These are phyloP conservation scores for Stenchaetothrips biformis DNA, from an alignment of 2,888 invertebrate species.

Conservation along the genomic window DNA sequence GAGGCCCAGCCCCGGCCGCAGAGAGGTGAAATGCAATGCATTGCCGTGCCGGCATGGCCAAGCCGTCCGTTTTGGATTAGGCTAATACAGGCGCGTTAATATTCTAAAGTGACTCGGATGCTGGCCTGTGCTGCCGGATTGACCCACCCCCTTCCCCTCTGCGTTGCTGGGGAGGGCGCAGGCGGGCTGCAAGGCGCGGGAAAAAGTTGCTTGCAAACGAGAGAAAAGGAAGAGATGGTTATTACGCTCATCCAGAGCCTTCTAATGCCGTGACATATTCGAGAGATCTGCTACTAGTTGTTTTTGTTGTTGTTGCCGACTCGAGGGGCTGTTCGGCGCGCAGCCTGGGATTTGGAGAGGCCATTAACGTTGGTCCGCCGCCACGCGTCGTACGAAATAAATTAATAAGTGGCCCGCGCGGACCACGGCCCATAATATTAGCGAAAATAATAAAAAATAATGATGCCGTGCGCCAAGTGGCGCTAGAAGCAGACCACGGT, in stretches of 20 bases:
- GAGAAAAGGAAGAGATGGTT: neutral
- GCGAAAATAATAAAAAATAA: too few species aligned
- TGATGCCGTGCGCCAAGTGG: too few species aligned
- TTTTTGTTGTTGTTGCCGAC: neutral
- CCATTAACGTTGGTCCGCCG: neutral
- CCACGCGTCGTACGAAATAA: neutral
- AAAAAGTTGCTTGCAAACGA: neutral
- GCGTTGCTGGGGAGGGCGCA: neutral
- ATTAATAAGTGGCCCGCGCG: neutral
- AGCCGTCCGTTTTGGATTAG: conserved; percentile 16
- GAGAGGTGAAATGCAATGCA: too few species aligned
- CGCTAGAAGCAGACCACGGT: too few species aligned
- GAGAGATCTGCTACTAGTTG: neutral
- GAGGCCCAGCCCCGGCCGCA: neutral
- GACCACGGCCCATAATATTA: neutral
- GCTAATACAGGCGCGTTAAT: conserved; percentile 20
- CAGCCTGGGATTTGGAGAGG: neutral
- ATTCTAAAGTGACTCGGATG: conserved; percentile 22
- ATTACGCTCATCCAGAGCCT: conserved; percentile 4
- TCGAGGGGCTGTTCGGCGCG: neutral
- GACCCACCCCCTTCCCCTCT: neutral
- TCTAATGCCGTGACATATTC: conserved; percentile 17
- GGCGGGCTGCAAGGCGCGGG: neutral
- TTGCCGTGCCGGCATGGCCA: neutral
- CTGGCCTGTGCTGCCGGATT: conserved; percentile 2